Base-by-base conservation (phyloP, 1,140 invertebrate genomes). In the Zophobas atratus region DNA sequence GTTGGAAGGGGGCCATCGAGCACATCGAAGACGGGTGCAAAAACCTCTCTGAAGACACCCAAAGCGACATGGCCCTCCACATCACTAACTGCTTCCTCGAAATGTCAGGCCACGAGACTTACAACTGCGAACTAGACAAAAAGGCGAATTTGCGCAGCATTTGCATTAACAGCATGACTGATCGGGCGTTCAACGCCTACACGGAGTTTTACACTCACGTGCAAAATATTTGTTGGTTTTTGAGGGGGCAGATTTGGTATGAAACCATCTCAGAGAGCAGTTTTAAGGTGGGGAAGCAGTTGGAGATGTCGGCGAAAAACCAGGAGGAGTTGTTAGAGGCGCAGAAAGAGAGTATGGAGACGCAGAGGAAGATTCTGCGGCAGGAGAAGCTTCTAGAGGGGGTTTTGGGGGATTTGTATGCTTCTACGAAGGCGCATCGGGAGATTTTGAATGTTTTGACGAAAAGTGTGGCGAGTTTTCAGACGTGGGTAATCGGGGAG, bases 181-280 rank as follows among this genome's bases (percentile, higher is more conserved):
- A 91, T 77, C 85, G 88, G 41, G 90, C 90, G 8, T 91, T 92
- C 77, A 86, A 86, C 76, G 90, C 90, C 4, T 92, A 92, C 76
- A 90, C 90, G 46, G 89, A 91, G 81, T 93, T 93, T 82, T 94
- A 93, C 81, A 91, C 91, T 6, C 92, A 93, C 75, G 90, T 92
- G 1, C 91, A 91, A 77, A 91, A 92, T 79, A 92, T 93, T 53
- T 94, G 93, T 82, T 92, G 89, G 82, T 93, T 91, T 84, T 82
- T 94, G 43, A 88, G 90, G 83, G 89, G 89, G 39, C 90, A 93
- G 85, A 82, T 90, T 41, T 93, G 93, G 92, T 91, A 93, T 77
- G 86, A 90, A 77, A 87, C 90, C 75, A 92, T 92, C 39, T 88
- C 92, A 38, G 87, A 87, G 75, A 85, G 82, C 77, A 84, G 82